Conservation (phyloP, 2,113 vertebrate genomes). For the Psophia crepitans region DNA sequence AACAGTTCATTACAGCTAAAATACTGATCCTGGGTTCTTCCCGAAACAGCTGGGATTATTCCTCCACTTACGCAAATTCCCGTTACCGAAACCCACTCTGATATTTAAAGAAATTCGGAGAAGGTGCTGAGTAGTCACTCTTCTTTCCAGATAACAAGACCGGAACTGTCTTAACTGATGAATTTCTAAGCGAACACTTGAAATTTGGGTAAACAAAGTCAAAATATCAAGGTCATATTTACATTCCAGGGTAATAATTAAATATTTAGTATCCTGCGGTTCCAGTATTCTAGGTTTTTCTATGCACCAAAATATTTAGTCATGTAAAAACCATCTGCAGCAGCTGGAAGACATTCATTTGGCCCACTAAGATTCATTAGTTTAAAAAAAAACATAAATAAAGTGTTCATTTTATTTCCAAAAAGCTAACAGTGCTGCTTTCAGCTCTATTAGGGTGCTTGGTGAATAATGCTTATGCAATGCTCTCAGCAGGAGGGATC, state of each 20-base stretch:
- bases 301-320: background rate
- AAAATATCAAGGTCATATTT: background rate
- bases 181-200: background rate
- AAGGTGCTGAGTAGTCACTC: background rate
- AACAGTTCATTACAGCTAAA: background rate
- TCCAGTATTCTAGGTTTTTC: conserved; percentile 10
- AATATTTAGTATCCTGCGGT: background rate
- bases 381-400: conserved; percentile 29
- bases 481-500: background rate
- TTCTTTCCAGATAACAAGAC: background rate
- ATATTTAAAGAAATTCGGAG: background rate
- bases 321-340: conserved; percentile 50
- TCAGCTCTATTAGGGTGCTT: background rate
- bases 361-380: conserved; percentile 46
- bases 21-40: background rate
- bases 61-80: background rate
- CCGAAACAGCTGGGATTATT: background rate
- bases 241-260: conserved; percentile 18
- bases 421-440: background rate
- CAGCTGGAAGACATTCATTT: conserved; percentile 56
- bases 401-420: background rate
- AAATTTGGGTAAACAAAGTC: background rate
- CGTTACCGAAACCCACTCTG: background rate
- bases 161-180: background rate
- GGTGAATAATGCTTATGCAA: background rate